These are phyloP conservation scores for Horisme vitalbata DNA, from an alignment of 2,888 invertebrate species.

Conservation along the genomic window DNA sequence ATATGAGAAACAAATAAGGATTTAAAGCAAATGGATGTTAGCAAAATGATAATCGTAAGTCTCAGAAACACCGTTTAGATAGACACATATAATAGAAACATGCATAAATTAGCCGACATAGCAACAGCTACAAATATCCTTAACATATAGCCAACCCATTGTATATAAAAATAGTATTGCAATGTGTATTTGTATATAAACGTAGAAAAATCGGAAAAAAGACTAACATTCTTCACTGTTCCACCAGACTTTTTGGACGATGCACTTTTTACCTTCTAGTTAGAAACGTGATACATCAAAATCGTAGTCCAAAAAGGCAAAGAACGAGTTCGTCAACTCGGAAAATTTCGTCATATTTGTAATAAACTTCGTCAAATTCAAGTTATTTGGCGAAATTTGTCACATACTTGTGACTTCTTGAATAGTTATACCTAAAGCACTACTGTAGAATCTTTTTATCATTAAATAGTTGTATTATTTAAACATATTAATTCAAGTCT, in stretches of 20 bases:
- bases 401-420: constrained; percentile 31
- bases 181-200: constrained; percentile 66
- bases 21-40: constrained; percentile 21
- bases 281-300: constrained; percentile 24
- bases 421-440: constrained; percentile 51
- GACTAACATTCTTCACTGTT: constrained; percentile 46
- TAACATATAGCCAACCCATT: constrained; percentile 25
- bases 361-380: constrained; percentile 22
- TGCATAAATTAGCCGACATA: constrained; percentile 19
- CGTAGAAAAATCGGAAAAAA: constrained; percentile 61
- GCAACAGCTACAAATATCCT: constrained; percentile 16
- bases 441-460: constrained; percentile 50
- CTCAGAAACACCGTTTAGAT: constrained; percentile 17
- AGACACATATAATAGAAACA: constrained; percentile 7
- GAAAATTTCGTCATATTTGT: constrained; percentile 1
- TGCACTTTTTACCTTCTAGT: constrained; percentile 36
- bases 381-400: constrained; percentile 18
- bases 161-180: constrained; percentile 47
- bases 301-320: constrained; percentile 32
- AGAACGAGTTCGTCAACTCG: constrained; percentile 5
- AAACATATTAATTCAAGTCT: constrained; percentile 63
- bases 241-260: constrained; percentile 45
- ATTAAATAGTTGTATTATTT: constrained; percentile 64
- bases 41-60: constrained; percentile 12
- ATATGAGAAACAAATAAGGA: constrained; percentile 12